Conservation (phyloP, 2,113 vertebrate species). For the Arvicanthis niloticus region DNA sequence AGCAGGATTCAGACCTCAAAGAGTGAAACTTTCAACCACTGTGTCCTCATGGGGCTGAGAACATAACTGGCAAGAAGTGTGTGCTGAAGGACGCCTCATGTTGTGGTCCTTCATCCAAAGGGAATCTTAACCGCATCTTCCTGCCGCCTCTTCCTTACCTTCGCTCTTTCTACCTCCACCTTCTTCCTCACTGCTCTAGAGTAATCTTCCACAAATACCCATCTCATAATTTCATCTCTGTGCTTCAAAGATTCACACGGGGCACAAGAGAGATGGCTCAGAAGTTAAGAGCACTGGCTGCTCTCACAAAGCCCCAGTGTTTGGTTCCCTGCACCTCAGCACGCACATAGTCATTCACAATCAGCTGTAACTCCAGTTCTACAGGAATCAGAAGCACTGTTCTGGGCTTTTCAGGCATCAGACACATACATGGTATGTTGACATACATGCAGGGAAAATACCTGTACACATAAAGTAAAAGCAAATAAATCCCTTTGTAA, state of each 20-base stretch:
- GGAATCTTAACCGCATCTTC: background rate
- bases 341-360: background rate
- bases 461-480: background rate
- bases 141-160: background rate
- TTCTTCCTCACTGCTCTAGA: background rate
- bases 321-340: background rate
- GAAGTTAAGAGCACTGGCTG: background rate
- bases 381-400: background rate
- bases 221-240: background rate
- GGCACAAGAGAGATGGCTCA: background rate
- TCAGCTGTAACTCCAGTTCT: background rate
- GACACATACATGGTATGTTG: background rate
- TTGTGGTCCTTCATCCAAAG: background rate
- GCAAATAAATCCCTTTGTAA: background rate
- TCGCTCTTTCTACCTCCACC: background rate
- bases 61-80: background rate
- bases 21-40: background rate
- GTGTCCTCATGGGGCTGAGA: background rate
- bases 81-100: background rate
- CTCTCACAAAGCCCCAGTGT: background rate
- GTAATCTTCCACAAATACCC: background rate
- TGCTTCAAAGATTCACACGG: background rate
- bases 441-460: background rate
- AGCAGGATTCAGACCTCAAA: background rate
- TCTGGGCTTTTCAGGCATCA: background rate